Conservation (phyloP, 2,888 invertebrate species). For the Entomobrya multifasciata region DNA sequence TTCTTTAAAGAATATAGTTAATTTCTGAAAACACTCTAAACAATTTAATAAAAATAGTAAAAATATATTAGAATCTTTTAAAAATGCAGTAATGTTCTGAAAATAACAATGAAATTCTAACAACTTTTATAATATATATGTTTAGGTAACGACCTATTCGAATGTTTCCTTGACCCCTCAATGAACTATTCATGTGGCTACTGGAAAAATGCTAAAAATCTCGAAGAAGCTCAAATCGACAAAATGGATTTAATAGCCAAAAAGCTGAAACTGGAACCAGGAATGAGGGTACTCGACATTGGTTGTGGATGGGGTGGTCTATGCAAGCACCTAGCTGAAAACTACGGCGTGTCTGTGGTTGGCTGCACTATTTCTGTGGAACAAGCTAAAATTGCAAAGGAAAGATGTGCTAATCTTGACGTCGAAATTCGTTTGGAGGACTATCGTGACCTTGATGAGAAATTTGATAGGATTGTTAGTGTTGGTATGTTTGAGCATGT, state of each 20-base stretch:
- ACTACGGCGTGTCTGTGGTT: constrained; percentile 74
- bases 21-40: too few relatives aligned
- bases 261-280: constrained; percentile 76
- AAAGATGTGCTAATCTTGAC: constrained; percentile 61
- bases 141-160: constrained; percentile 75
- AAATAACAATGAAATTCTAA: too few relatives aligned
- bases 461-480: constrained; percentile 77
- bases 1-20: too few relatives aligned
- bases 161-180: constrained; percentile 75
- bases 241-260: constrained; percentile 77
- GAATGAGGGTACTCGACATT: constrained; percentile 76
- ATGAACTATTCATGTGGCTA: constrained; percentile 78
- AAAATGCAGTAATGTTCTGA: too few relatives aligned
- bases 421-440: constrained; percentile 73
- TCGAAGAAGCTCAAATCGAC: constrained; percentile 75
- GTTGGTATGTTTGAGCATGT: too few relatives aligned
- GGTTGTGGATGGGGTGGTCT: constrained; percentile 77
- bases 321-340: constrained; percentile 76
- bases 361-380: constrained; percentile 76
- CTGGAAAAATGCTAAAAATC: constrained; percentile 75
- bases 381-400: constrained; percentile 70
- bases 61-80: too few relatives aligned
- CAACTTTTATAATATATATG: too few relatives aligned
- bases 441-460: constrained; percentile 75
- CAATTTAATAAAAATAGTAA: too few relatives aligned